These are phyloP conservation scores for Acrossocheilus fasciatus DNA, from an alignment of 2,797 vertebrate species.

Conservation along the genomic window DNA sequence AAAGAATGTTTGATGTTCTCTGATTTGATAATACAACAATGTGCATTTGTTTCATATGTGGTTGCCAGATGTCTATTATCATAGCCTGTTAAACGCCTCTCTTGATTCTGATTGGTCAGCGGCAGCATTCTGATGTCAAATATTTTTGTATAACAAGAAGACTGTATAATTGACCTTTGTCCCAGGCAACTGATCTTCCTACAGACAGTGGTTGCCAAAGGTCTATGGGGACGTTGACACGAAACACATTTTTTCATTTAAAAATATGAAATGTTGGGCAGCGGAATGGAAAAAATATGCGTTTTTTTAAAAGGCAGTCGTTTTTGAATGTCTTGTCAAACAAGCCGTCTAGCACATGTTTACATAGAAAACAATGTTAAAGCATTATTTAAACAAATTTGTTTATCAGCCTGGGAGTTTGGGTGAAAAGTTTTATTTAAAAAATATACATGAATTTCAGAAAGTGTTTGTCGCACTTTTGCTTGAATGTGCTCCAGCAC, in stretches of 20 bases:
- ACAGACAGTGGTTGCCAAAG: not conserved
- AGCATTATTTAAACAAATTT: not conserved
- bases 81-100: slow-evolving; percentile 24
- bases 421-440: not conserved
- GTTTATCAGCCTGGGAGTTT: not conserved
- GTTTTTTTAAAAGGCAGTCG: too few relatives aligned
- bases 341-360: not conserved
- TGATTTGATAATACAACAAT: slow-evolving; percentile 39
- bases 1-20: slow-evolving; percentile 51
- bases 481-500: not conserved
- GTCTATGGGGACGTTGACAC: not conserved
- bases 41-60: slow-evolving; percentile 48
- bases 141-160: slow-evolving; percentile 1
- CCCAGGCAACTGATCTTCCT: not conserved
- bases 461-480: not conserved
- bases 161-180: slow-evolving; percentile 11
- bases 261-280: not conserved
- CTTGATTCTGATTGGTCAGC: slow-evolving; percentile 4
- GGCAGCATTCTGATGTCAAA: not conserved
- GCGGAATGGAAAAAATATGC: not conserved
- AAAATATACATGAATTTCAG: not conserved
- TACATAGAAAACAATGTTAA: not conserved
- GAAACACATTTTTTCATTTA: not conserved
- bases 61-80: slow-evolving; percentile 32
- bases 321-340: not conserved